Conservation (phyloP, 2,113 vertebrate species). For the Macaca mulatta region DNA sequence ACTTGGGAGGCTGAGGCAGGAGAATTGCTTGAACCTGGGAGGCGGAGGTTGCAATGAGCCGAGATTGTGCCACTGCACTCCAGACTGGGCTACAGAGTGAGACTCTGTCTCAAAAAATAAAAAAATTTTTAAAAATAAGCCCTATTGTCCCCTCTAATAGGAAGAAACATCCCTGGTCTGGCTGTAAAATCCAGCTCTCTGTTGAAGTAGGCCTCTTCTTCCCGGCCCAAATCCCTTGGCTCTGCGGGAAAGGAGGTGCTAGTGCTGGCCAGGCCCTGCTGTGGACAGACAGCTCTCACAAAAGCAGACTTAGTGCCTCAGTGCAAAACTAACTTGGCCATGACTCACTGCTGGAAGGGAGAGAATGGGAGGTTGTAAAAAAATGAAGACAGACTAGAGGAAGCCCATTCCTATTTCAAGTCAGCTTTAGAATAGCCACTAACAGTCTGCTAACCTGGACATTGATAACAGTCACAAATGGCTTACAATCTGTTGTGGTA, state of each 20-base stretch:
- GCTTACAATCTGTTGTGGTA: neutral
- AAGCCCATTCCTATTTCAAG: neutral
- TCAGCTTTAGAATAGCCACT: neutral
- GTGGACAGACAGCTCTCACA: neutral
- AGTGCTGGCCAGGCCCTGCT: neutral
- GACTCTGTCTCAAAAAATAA: too few relatives aligned
- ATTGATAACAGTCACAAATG: neutral
- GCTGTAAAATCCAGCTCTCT: neutral
- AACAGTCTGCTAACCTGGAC: neutral
- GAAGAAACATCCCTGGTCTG: neutral
- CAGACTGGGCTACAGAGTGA: too few relatives aligned
- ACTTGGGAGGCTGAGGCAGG: too few relatives aligned
- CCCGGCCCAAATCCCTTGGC: neutral
- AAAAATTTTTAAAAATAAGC: neutral
- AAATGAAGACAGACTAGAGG: neutral
- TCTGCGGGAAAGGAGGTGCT: rapidly evolving
- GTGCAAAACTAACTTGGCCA: neutral
- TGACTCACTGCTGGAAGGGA: neutral
- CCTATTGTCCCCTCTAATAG: neutral
- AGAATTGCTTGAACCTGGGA: too few relatives aligned
- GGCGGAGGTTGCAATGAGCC: too few relatives aligned
- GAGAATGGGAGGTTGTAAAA: neutral
- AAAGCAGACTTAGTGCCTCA: neutral
- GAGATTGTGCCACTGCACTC: too few relatives aligned
- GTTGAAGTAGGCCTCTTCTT: neutral